These are phyloP conservation scores for Penaeus japonicus DNA, from an alignment of 1,140 invertebrate genomes.

Conservation along the genomic window DNA sequence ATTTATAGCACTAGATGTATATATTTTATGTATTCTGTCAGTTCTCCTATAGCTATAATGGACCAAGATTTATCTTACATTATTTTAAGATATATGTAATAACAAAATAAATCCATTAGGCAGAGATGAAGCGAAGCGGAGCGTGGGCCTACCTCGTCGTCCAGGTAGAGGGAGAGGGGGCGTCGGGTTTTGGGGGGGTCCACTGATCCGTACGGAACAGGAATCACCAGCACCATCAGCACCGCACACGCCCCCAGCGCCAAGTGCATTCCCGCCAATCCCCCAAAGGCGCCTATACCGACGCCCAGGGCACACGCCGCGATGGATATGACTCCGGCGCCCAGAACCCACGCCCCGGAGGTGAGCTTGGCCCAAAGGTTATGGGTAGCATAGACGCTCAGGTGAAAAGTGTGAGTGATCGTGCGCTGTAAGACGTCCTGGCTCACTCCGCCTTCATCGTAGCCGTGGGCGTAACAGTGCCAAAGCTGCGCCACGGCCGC, in stretches of 20 bases:
- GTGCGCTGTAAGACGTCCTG: constrained; percentile 40
- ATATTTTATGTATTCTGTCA: too few species aligned
- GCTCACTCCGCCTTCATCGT: constrained; percentile 42
- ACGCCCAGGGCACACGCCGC: constrained; percentile 22
- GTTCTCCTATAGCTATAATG: too few species aligned
- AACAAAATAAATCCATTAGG: too few species aligned
- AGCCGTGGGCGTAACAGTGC: constrained; percentile 42
- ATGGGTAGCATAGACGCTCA: constrained; percentile 28
- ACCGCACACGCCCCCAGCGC: constrained; percentile 1
- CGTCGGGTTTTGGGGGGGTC: constrained; percentile 41
- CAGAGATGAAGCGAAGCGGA: background rate
- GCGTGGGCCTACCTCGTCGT: constrained; percentile 27
- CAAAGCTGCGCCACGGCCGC: constrained; percentile 36
- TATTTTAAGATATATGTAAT: too few species aligned
- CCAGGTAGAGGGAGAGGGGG: constrained; percentile 44
- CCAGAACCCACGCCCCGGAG: constrained; percentile 30
- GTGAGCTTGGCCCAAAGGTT: constrained; percentile 29
- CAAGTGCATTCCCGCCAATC: constrained; percentile 18
- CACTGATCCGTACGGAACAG: constrained; percentile 40
- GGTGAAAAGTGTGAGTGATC: constrained; percentile 45
- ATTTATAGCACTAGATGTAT: background rate
- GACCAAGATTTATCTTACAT: too few species aligned
- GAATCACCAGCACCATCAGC: constrained; percentile 9
- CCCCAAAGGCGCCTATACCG: constrained; percentile 15
- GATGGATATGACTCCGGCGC: constrained; percentile 3